Evolutionary conservation across 2,113 vertebrate genomes (phyloP).

Genomic region (Taxidea taxus): DNA sequence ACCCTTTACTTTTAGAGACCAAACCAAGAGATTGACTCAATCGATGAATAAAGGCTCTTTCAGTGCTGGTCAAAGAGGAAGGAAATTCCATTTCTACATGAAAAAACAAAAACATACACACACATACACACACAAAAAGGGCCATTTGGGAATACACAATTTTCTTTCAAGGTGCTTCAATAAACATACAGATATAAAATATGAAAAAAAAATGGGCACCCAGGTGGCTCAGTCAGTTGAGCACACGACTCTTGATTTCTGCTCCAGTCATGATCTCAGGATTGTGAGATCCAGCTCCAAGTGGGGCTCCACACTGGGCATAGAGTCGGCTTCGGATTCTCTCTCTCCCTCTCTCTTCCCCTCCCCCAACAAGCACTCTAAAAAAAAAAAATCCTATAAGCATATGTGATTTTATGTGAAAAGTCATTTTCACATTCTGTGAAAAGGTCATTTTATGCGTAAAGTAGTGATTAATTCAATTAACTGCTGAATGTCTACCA

Average conservation of each 20-base stretch:
- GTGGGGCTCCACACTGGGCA: not conserved
- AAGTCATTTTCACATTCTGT: not conserved
- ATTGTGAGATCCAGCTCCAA: not conserved
- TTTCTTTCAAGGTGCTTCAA: slow-evolving; percentile 23
- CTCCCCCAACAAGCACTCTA: too few species aligned
- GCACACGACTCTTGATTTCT: not conserved
- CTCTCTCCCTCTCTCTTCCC: not conserved
- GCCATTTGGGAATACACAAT: not conserved
- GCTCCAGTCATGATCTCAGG: not conserved
- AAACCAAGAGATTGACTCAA: slow-evolving; percentile 92
- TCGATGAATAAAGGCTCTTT: slow-evolving; percentile 94
- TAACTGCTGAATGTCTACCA: not conserved
- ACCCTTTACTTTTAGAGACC: slow-evolving; percentile 95
- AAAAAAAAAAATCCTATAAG: not conserved
- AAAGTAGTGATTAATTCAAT: slow-evolving; percentile 2
- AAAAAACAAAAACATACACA: not conserved
- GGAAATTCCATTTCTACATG: slow-evolving; percentile 94
- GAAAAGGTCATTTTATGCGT: not conserved
- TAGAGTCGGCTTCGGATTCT: not conserved
- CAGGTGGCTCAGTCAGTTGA: not conserved
- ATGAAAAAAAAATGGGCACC: not conserved
- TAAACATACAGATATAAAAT: not conserved
- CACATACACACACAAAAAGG: not conserved
- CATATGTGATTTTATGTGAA: not conserved
- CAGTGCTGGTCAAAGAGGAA: slow-evolving; percentile 91